Evolutionary conservation across 1,140 invertebrate species (phyloP).

Genomic region (Aphaenogaster floridana): DNA sequence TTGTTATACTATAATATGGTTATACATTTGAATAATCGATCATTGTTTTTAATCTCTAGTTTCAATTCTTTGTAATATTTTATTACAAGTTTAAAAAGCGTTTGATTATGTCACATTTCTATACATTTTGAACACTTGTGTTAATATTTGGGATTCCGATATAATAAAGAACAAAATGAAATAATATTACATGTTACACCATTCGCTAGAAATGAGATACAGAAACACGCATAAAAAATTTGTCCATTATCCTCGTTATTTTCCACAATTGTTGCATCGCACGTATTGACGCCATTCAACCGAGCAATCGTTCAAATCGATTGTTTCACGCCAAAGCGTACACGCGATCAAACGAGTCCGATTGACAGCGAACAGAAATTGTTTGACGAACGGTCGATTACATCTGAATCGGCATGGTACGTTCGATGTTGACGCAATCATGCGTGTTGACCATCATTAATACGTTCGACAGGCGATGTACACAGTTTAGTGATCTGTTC

Average conservation of each 20-base stretch:
- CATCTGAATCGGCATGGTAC: slow-evolving; percentile 53
- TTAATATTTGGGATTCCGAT: not conserved
- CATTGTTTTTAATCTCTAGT: too few relatives aligned
- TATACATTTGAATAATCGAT: not conserved
- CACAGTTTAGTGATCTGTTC: slow-evolving; percentile 2
- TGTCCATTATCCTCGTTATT: slow-evolving; percentile 35
- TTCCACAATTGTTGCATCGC: not conserved
- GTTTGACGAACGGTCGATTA: slow-evolving; percentile 73
- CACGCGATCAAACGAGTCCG: slow-evolving; percentile 60
- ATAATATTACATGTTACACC: not conserved
- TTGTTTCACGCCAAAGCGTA: slow-evolving; percentile 60
- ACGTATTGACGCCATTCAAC: not conserved
- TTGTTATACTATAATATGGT: not conserved
- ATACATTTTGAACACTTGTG: not conserved
- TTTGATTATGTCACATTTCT: not conserved
- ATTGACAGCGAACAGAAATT: slow-evolving; percentile 70
- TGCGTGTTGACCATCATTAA: slow-evolving; percentile 52
- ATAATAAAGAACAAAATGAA: not conserved
- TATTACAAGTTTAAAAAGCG: not conserved
- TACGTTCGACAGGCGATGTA: not conserved
- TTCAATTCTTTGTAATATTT: not conserved
- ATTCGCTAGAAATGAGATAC: not conserved
- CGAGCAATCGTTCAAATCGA: slow-evolving; percentile 64
- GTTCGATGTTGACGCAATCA: slow-evolving; percentile 4
- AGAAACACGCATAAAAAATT: not conserved